phyloP scores from a whole-genome alignment of 2,888 invertebrate species.

The Drosophila mettleri region DNA sequence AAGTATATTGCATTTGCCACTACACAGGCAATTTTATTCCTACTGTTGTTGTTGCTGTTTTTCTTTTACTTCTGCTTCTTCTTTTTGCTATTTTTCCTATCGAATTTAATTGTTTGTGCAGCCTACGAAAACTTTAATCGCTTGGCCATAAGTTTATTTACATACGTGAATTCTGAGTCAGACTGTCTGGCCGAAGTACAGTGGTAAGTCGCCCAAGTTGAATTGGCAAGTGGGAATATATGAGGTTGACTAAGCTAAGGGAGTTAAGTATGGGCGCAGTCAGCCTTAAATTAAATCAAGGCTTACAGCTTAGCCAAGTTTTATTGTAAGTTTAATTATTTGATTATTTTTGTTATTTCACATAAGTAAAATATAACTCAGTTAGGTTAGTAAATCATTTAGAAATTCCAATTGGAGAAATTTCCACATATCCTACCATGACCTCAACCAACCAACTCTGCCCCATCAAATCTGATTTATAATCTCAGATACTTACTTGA shows the following conservation, averaged over 20 bases:
- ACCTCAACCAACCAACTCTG: no score
- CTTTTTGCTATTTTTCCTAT: slow-evolving; percentile 32
- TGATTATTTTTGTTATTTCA: no score
- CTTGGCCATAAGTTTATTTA: slow-evolving; percentile 23
- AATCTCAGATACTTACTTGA: slow-evolving; percentile 93
- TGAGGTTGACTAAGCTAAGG: no score
- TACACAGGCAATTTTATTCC: neutral
- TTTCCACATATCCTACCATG: neutral
- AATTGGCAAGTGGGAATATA: neutral
- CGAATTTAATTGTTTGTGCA: slow-evolving; percentile 35
- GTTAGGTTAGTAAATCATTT: neutral
- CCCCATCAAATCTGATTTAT: no score
- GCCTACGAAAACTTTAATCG: slow-evolving; percentile 51
- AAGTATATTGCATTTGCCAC: slow-evolving; percentile 61
- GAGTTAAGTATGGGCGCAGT: no score
- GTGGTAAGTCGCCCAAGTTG: no score
- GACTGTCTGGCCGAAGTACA: slow-evolving; percentile 8
- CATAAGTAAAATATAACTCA: no score
- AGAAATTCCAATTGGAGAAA: neutral
- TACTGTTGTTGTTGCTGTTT: neutral
- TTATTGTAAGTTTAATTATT: no score
- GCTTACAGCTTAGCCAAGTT: neutral
- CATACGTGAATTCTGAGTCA: slow-evolving; percentile 1
- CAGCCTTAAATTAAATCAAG: neutral
- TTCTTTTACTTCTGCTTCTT: neutral